Percentiles rank a stretch among this genome's conserved stretches.
These are phyloP conservation scores for Sesamia inferens DNA, from an alignment of 2,888 invertebrate genomes.

Conservation along the genomic window DNA sequence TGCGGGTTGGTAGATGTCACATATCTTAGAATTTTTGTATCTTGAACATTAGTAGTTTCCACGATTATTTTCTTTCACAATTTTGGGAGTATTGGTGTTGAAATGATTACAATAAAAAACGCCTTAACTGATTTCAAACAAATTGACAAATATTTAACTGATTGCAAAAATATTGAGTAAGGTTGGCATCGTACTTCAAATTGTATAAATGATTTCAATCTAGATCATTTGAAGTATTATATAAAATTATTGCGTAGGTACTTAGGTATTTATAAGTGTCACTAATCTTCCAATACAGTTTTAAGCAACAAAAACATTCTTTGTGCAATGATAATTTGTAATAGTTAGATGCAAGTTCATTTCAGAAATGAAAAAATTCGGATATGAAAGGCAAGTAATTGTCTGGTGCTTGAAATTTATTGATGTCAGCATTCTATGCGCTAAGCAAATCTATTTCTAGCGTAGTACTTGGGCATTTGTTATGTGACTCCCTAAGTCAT, in stretches of 20 bases:
- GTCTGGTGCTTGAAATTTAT: constrained; percentile 2
- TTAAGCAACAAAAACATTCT: background rate
- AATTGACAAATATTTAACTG: constrained; percentile 7
- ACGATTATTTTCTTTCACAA: background rate
- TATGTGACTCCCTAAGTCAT: background rate
- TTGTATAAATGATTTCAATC: background rate
- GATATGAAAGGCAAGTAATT: constrained; percentile 21
- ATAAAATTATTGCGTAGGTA: constrained; percentile 26
- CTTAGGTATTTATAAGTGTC: background rate
- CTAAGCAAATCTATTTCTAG: background rate
- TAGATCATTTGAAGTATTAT: constrained; percentile 10
- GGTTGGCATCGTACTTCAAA: background rate
- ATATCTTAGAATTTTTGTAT: background rate
- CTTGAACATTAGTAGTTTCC: background rate
- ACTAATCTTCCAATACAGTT: background rate
- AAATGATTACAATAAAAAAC: background rate
- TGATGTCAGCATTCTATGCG: too few species aligned
- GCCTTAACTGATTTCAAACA: background rate
- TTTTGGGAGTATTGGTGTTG: background rate
- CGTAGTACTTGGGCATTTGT: background rate
- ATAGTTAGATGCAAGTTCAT: constrained; percentile 16
- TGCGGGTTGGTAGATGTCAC: background rate
- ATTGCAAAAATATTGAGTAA: constrained; percentile 16
- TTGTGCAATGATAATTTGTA: constrained; percentile 19
- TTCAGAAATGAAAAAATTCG: constrained; percentile 25